Evolutionary conservation across 2,888 invertebrate genomes (phyloP), one percentile per base, ranked within the genome.

Genomic region (Deroplatys truncata): DNA sequence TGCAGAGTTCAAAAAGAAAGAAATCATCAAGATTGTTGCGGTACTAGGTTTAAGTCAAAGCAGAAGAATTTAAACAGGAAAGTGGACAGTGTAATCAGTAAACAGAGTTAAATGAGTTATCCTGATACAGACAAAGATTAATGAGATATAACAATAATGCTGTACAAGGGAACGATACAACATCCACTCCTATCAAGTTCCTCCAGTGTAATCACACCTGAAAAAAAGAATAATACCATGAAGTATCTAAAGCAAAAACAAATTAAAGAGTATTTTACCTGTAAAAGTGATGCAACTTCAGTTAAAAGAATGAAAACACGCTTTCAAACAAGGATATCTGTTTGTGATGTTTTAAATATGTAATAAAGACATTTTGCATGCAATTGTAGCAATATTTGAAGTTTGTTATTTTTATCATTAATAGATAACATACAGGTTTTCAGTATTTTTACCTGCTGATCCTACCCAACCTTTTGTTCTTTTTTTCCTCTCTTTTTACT

Each of bases 211-310:
- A 72, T 72, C 56, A 72, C 20, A 7, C 25, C 56, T 72, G 56
- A 20, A 72, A 72, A 85, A 85, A 89, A 35, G 15, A 82, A 82
- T 29, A 88, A 84, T 82, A 85, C 89, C 31, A 84, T 89, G 82
- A 29, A 28, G 25, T 89, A 84, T 72, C 89, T 89, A 15, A 89
- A 89, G 28, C 28, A 31, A 35, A 89, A 89, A 56, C 72, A 85
- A 89, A 89, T 89, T 31, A 85, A 89, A 85, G 82, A 85, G 28
- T 85, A 89, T 85, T 85, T 28, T 0, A 85, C 56, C 35, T 28
- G 82, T 10, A 82, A 72, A 82, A 82, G 56, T 25, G 89, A 89
- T 15, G 31, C 85, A 28, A 85, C 85, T 82, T 85, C 89, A 85
- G 15, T 82, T 25, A 89, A 89, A 35, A 89, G 82, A 72, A 31